Evolutionary conservation across 1,140 invertebrate species (phyloP), one percentile per base, ranked within the genome.

Genomic region (Temnothorax nylanderi): DNA sequence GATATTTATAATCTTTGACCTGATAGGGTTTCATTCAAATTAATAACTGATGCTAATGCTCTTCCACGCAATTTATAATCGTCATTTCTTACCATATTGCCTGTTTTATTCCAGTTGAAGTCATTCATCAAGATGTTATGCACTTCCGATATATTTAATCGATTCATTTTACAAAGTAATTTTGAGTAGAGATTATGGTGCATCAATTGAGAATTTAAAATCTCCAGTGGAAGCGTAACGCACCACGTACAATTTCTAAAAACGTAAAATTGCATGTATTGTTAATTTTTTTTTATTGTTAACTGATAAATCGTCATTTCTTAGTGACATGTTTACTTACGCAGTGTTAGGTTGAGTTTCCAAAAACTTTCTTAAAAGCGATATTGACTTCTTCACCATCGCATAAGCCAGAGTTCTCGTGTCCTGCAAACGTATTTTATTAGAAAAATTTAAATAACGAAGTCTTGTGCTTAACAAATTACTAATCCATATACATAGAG

Each of bases 71-170:
- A 77, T 44, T 49, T 37, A 47, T 74, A 58, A 26, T 32, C n/a
- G 1, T 64, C 32, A 54, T 67, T 32, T 34, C 88, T 84, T 82
- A 93, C 93, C 94, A 94, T 94, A 11, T 62, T 88, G 16, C 90
- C 78, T 0, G 94, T 95, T 87, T 94, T 94, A 32, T 94, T 94
- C 94, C 94, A 95, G 64, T 92, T 87, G 51, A 95, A 93, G 51
- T 94, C 90, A 3, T 87, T 74, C 0, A 92, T 37, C 18, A 94
- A 76, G 2, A 92, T 89, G 4, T 91, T 81, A 16, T 93, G 85
- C 26, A 94, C 88, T 60, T 92, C 85, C 4, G 91, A 85, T 1
- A 89, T 82, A 76, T 93, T 93, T 64, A 93, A 62, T 13, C 56
- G 67, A 76, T 88, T 90, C 74, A 93, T 71, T 65, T 93, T 87